phyloP scores from a whole-genome alignment of 1,140 invertebrate genomes.

The Drosophila punjabiensis region DNA sequence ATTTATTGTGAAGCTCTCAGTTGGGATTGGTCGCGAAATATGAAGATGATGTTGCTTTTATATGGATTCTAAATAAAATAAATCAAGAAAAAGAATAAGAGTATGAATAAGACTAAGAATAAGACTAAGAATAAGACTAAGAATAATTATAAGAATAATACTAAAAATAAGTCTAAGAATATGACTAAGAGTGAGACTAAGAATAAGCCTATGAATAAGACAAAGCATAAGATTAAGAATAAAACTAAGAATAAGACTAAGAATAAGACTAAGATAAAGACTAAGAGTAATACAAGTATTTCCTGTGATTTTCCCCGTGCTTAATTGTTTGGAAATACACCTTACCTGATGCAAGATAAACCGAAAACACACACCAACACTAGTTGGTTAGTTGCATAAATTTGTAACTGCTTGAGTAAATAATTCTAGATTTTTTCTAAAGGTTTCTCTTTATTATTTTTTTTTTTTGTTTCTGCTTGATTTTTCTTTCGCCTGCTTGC shows the following conservation, averaged over 20 bases:
- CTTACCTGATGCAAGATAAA: slow-evolving; percentile 10
- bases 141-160: too few relatives aligned
- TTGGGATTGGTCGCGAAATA: neutral
- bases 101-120: neutral
- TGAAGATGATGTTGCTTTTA: neutral
- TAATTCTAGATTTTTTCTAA: slow-evolving; percentile 12
- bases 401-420: slow-evolving; percentile 21
- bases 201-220: too few relatives aligned
- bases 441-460: slow-evolving; percentile 8
- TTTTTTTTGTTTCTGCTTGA: slow-evolving; percentile 18
- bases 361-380: neutral
- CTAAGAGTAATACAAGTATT: too few relatives aligned
- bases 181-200: too few relatives aligned
- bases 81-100: neutral
- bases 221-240: too few relatives aligned
- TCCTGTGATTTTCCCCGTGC: neutral
- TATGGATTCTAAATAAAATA: neutral
- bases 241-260: too few relatives aligned
- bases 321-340: neutral
- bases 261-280: too few relatives aligned
- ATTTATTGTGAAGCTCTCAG: slow-evolving; percentile 6
- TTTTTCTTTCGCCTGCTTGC: slow-evolving; percentile 34
- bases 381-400: slow-evolving; percentile 4
- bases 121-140: neutral
- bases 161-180: too few relatives aligned